Conservation (phyloP, 1,140 invertebrate species). For the Aphaenogaster floridana region DNA sequence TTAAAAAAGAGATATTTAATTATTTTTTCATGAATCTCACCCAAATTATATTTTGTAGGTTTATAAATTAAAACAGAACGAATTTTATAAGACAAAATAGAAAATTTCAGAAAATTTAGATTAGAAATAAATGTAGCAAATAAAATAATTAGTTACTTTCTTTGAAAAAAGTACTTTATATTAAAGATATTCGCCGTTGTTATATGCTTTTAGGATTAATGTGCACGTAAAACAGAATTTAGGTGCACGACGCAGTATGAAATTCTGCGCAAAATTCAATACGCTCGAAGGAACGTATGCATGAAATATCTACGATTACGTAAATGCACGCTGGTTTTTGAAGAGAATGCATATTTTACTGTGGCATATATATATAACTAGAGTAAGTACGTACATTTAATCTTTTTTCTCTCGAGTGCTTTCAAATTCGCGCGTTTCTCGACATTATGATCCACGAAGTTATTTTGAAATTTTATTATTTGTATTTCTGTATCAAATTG, state of each 20-base stretch:
- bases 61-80: not conserved
- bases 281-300: constrained; percentile 39
- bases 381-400: constrained; percentile 30
- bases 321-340: constrained; percentile 31
- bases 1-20: not conserved
- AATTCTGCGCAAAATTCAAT: constrained; percentile 35
- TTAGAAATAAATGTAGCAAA: not conserved
- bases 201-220: not conserved
- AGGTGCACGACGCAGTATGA: not conserved
- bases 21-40: not conserved
- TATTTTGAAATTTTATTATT: constrained; percentile 7
- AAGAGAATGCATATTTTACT: constrained; percentile 19
- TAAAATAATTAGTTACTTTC: not conserved
- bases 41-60: not conserved
- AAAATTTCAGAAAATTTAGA: not conserved
- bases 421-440: not conserved
- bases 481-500: not conserved
- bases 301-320: constrained; percentile 21
- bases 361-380: not conserved
- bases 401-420: not conserved
- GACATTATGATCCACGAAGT: not conserved
- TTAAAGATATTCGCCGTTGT: not conserved
- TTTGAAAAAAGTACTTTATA: not conserved
- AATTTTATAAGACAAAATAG: not conserved
- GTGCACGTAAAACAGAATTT: constrained; percentile 9